A percentile compares a stretch with the other conserved stretches of the same genome.
Conservation (phyloP, 2,113 vertebrate genomes). For the Alouatta palliata region DNA sequence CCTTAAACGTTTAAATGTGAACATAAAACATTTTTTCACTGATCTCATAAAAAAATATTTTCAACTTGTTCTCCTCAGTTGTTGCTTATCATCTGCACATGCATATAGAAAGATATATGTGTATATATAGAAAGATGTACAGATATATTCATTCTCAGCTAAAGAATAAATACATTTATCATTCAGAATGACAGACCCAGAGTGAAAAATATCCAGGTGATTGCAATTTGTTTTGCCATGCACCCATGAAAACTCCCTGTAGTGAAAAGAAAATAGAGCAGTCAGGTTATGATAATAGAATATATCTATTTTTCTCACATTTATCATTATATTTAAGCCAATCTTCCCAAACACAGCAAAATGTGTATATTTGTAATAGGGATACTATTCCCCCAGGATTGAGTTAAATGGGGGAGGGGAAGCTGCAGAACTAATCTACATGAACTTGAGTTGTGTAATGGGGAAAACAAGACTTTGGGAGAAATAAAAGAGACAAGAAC, state of each 20-base stretch:
- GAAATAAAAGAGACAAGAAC: conserved; percentile 71
- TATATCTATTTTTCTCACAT: conserved; percentile 69
- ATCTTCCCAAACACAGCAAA: conserved; percentile 73
- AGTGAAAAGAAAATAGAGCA: conserved; percentile 79
- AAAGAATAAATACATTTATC: conserved; percentile 62
- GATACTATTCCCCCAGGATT: conserved; percentile 43
- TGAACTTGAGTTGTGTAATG: conserved; percentile 57
- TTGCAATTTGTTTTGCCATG: conserved; percentile 73
- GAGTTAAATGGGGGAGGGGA: neutral
- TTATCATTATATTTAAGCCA: conserved; percentile 74
- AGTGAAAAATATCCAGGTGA: conserved; percentile 61
- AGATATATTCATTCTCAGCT: conserved; percentile 63
- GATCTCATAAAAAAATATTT: neutral
- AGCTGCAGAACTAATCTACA: conserved; percentile 69
- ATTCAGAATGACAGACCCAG: conserved; percentile 62
- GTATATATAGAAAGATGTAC: neutral
- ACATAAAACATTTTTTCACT: conserved; percentile 60
- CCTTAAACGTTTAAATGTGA: conserved; percentile 66
- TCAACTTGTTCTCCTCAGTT: conserved; percentile 20
- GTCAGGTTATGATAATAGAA: conserved; percentile 68
- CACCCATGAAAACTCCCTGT: conserved; percentile 70
- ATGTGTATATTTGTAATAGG: conserved; percentile 68
- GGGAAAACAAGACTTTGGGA: conserved; percentile 67
- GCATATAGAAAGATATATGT: conserved; percentile 8
- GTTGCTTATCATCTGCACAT: conserved; percentile 6